Base-by-base conservation (phyloP, 2,888 invertebrate species). In the Hoplodrina blanda region DNA sequence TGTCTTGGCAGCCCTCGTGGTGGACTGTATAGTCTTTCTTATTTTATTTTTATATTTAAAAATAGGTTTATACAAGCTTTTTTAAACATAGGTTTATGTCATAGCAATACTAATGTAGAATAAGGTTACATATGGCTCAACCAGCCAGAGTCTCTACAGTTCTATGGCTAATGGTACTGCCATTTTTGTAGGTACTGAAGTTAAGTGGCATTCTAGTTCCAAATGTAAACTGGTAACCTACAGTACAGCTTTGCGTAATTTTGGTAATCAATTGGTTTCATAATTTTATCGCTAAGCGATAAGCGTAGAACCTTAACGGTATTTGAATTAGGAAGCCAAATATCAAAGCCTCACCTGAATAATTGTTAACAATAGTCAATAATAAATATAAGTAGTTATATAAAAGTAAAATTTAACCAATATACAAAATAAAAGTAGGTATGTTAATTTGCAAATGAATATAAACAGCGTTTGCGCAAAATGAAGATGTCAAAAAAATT, bases 401-500 rank as follows among this genome's bases (percentile, higher is more conserved):
- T 33, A 25, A 67, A 57, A 76, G 46, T 64, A 50, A 49, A 1
- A 53, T 15, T 49, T 25, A 69, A 8, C 6, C 8, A 25, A 25
- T 25, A 37, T 37, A 37, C 37, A 37, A 37, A 37, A 37, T 37
- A 37, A 37, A 8, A 37, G 8, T n/a, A n/a, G n/a, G n/a, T 37
- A 8, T 37, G 37, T 37, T 37, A 6, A 37, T 37, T 37, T 37
- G 37, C 8, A 37, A 37, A 15, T 37, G n/a, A 52, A 15, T 15
- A 20, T 50, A 25, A 17, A 55, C 46, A 11, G 10, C 57, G 25
- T 76, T 46, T 13, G 37, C 57, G 37, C 56, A 50, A 44, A 44
- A 71, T 60, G 25, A 56, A 76, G 61, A 75, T 61, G 30, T 50
- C 25, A 52, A 15, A 56, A 33, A 5, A n/a, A 46, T 10, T 10